phyloP scores from a whole-genome alignment of 1,140 invertebrate genomes.

The Lanistes nyassanus region DNA sequence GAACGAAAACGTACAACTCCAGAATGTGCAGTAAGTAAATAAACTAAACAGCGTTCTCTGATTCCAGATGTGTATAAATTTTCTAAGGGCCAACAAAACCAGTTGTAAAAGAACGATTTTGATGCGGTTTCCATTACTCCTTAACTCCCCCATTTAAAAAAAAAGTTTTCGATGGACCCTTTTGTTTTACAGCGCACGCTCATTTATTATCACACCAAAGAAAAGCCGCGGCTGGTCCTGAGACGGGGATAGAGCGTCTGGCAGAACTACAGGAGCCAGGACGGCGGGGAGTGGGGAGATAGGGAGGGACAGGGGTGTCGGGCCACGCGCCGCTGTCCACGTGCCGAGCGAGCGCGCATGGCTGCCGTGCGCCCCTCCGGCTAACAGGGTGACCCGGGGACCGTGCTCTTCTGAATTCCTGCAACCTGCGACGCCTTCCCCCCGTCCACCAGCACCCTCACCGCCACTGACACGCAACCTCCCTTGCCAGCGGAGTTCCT shows the following conservation, averaged over 20 bases:
- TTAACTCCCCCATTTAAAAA: too few species aligned
- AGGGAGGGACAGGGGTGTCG: background rate
- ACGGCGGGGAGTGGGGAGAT: background rate
- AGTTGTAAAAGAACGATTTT: background rate
- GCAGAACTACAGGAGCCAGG: background rate
- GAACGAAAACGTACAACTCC: too few species aligned
- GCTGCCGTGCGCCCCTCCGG: background rate
- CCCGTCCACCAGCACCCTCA: background rate
- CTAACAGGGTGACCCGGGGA: background rate
- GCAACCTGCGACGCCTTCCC: background rate
- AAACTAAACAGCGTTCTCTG: too few species aligned
- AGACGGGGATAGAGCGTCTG: background rate
- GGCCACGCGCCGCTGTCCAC: background rate
- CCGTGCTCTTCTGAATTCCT: background rate
- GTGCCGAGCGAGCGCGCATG: background rate
- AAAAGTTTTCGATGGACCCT: background rate
- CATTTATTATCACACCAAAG: background rate
- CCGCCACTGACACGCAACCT: background rate
- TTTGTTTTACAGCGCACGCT: background rate
- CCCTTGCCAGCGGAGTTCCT: background rate
- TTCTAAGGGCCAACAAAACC: too few species aligned
- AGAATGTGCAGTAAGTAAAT: too few species aligned
- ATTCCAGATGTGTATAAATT: too few species aligned
- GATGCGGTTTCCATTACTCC: background rate
- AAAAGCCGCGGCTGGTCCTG: background rate